Base-by-base conservation (phyloP, 2,888 invertebrate genomes). In the Cylloceria caligata region DNA sequence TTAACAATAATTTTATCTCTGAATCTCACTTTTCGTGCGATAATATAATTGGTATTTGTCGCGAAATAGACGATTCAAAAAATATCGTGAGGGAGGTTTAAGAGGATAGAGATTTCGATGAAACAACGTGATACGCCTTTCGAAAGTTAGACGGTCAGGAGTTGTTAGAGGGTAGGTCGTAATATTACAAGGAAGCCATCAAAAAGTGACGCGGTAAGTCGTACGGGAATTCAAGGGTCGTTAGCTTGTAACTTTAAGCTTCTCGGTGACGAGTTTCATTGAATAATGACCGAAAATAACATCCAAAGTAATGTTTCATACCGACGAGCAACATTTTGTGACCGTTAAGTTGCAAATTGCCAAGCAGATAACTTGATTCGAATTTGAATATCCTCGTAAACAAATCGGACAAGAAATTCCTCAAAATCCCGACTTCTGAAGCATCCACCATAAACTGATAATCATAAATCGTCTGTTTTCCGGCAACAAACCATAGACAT, bases 221-320 rank as follows among this genome's bases (percentile, higher is more conserved):
- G 55, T 30, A 34, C n/a, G 21, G 21, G 42, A 19, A 42, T 45
- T 60, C 21, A 30, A 9, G 45, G 72, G 72, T 72, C 49, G 68
- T 68, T 68, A 68, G 19, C 68, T 68, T 34, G 60, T 45, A 60
- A 47, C 60, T 72, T 60, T 5, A 5, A 7, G 45, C 19, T 45
- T 72, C 60, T 9, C 34, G 34, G 30, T 60, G 52, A 39, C 21
- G 47, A 21, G 30, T 39, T 39, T 21, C 24, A 19, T 19, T 39
- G 36, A n/a, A 19, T 42, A 60, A 36, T 60, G 16, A 36, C 60
- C 60, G n/a, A 34, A 36, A 64, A 42, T 42, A 21, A 64, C 13
- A 21, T 64, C 42, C 64, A 64, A 64, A n/a, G n/a, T 39, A 39
- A 39, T 7, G 13, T 24, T 24, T 9, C 13, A 6, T 9, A 34